These are phyloP conservation scores for Physocephala rufipes DNA, from an alignment of 2,888 invertebrate genomes.

Conservation along the genomic window DNA sequence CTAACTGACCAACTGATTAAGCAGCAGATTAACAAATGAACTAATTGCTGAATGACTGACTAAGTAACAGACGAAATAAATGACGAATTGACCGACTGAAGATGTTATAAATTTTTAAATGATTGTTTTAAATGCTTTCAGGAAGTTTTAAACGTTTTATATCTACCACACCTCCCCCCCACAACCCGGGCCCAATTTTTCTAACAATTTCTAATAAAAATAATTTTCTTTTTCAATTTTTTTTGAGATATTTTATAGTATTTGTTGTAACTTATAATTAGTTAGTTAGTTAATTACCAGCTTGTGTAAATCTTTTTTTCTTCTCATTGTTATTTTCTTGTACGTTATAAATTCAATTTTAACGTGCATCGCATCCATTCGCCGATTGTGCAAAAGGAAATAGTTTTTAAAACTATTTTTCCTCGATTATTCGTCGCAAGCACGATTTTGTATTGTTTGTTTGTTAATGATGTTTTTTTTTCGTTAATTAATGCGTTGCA, in stretches of 20 bases:
- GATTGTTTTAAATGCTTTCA: background rate
- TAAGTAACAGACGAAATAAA: background rate
- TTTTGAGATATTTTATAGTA: background rate
- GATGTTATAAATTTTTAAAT: conserved; percentile 22
- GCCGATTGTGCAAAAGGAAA: conserved; percentile 25
- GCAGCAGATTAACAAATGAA: background rate
- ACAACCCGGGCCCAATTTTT: background rate
- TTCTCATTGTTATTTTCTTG: background rate
- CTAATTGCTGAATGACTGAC: conserved; percentile 18
- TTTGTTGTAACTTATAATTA: conserved; percentile 4
- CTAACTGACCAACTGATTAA: conserved; percentile 16
- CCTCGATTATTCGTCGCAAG: background rate
- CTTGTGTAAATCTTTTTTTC: background rate
- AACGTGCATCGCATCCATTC: background rate
- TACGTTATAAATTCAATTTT: conserved; percentile 14
- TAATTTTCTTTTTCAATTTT: background rate
- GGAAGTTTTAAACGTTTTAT: background rate
- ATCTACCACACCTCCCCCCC: background rate
- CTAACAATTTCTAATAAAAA: background rate
- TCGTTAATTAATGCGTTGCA: conserved; percentile 27
- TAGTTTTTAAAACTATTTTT: conserved; percentile 4
- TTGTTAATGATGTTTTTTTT: conserved; percentile 9
- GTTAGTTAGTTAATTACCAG: background rate
- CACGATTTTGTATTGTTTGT: background rate
- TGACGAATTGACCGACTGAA: conserved; percentile 22